phyloP scores from a whole-genome alignment of 92 coral and sea anemone genomes.

The Micromussa lordhowensis region DNA sequence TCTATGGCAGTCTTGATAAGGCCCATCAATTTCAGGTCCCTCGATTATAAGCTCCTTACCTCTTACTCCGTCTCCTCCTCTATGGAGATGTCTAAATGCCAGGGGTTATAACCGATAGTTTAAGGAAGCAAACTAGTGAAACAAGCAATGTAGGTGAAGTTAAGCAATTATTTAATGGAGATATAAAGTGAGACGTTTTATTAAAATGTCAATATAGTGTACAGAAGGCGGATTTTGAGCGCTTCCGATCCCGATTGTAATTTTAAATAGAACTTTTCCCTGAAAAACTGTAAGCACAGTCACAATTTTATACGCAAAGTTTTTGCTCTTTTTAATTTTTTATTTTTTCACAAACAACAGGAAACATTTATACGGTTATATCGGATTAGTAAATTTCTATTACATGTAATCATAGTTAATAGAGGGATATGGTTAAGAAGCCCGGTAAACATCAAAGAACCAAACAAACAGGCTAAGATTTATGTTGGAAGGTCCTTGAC shows the following conservation, averaged over 20 bases:
- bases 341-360: background rate
- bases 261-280: background rate
- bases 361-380: constrained; percentile 5
- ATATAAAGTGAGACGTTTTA: background rate
- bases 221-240: background rate
- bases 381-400: background rate
- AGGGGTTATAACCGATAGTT: background rate
- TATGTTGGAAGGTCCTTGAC: no score
- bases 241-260: background rate
- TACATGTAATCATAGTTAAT: no score
- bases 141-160: constrained; percentile 2
- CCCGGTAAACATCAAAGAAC: no score
- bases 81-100: background rate
- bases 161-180: constrained; percentile 4
- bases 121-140: background rate
- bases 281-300: background rate
- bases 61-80: background rate
- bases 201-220: background rate
- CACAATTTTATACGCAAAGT: background rate
- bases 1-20: background rate
- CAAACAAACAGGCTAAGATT: no score
- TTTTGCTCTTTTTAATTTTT: background rate
- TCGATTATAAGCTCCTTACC: background rate
- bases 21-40: background rate
- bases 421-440: no score